Conservation (phyloP, 64 coral and sea anemone genomes). For the Hydrozoanthus tunicans region DNA sequence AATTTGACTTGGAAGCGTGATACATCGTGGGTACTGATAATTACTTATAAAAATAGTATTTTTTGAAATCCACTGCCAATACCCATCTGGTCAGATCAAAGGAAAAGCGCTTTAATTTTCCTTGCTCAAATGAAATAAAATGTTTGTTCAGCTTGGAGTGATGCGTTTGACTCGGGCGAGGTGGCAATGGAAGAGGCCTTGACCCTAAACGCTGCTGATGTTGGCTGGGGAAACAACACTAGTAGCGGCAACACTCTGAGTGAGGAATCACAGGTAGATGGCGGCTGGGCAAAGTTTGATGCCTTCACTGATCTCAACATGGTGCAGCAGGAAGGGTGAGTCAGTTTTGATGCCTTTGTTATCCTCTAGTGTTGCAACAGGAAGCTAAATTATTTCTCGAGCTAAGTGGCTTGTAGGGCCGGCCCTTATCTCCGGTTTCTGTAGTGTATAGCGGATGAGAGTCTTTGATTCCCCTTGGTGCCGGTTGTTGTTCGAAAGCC, state of each 20-base stretch:
- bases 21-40: too few species aligned
- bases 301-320: slow-evolving; percentile 86
- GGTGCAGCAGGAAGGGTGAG: slow-evolving; percentile 59
- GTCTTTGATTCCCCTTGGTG: too few species aligned
- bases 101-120: neutral
- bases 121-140: neutral
- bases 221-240: slow-evolving; percentile 74
- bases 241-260: neutral
- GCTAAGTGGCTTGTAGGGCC: too few species aligned
- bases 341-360: neutral
- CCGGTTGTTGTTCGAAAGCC: too few species aligned
- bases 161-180: slow-evolving; percentile 64
- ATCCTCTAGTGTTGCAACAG: too few species aligned
- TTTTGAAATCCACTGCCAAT: too few species aligned
- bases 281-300: slow-evolving; percentile 96
- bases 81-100: neutral
- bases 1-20: too few species aligned
- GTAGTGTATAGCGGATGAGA: too few species aligned
- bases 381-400: too few species aligned
- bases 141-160: slow-evolving; percentile 69
- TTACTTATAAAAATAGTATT: too few species aligned
- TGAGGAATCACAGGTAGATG: slow-evolving; percentile 35
- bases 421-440: too few species aligned
- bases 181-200: slow-evolving; percentile 82
- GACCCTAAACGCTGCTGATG: slow-evolving; percentile 80